Evolutionary conservation across 1,140 invertebrate genomes (phyloP).

Genomic region (Adelges cooleyi): DNA sequence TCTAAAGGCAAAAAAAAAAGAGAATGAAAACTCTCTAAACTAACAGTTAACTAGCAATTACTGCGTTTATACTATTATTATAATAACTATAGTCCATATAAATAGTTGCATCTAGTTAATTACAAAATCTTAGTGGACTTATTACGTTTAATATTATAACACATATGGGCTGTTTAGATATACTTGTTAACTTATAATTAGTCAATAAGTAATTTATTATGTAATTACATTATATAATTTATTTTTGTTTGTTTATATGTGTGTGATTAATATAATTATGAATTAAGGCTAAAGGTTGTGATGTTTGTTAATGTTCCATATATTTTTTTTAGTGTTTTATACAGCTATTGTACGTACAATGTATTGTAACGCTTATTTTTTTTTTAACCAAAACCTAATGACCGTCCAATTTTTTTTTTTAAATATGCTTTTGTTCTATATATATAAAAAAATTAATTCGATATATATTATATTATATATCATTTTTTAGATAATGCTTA

Average conservation of each 20-base stretch:
- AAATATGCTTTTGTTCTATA: background rate
- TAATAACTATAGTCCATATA: background rate
- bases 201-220: constrained; percentile 6
- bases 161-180: constrained; percentile 12
- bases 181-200: constrained; percentile 17
- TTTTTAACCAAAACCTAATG: constrained; percentile 4
- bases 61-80: too few relatives aligned
- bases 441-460: too few relatives aligned
- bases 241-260: background rate
- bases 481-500: too few relatives aligned
- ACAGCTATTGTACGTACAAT: background rate
- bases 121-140: background rate
- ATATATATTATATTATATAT: too few relatives aligned
- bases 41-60: too few relatives aligned
- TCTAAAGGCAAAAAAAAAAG: too few relatives aligned
- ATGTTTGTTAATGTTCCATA: constrained; percentile 27
- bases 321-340: background rate
- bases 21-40: too few relatives aligned
- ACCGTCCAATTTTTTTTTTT: constrained; percentile 14
- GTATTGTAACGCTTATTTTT: background rate
- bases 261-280: constrained; percentile 6
- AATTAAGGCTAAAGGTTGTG: constrained; percentile 26
- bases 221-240: constrained; percentile 9
- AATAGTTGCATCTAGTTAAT: constrained; percentile 3
- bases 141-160: background rate